Conservation (phyloP, 1,140 invertebrate species). For the Rhopalosiphum padi region DNA sequence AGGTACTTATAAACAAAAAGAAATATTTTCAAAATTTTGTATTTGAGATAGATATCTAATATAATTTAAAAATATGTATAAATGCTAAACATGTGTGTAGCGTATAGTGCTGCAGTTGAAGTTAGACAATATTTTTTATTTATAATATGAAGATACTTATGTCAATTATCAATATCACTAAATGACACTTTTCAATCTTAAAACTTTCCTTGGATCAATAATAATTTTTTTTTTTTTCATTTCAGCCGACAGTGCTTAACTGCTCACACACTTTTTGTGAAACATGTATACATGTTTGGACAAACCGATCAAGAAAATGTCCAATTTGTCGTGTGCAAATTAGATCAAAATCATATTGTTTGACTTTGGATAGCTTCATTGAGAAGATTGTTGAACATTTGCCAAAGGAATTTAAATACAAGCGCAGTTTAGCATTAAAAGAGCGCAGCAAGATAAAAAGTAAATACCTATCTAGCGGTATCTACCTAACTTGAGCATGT, state of each 20-base stretch:
- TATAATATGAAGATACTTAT: not conserved
- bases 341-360: not conserved
- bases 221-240: not conserved
- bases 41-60: not conserved
- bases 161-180: not conserved
- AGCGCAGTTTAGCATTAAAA: not conserved
- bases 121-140: not conserved
- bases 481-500: not conserved
- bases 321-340: not conserved
- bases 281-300: not conserved
- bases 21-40: not conserved
- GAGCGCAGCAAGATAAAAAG: not conserved
- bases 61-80: not conserved
- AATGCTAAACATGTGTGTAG: not conserved
- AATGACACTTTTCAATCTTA: not conserved
- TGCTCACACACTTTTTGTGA: not conserved
- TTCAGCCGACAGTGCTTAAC: not conserved
- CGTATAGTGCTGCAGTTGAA: not conserved
- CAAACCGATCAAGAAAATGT: not conserved
- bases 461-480: not conserved
- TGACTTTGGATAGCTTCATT: not conserved
- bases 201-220: not conserved
- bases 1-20: not conserved
- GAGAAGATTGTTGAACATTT: not conserved
- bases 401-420: not conserved